Evolutionary conservation across 2,113 vertebrate species (phyloP), one percentile per base, ranked within the genome.

Genomic region (Kobus ellipsiprymnus): DNA sequence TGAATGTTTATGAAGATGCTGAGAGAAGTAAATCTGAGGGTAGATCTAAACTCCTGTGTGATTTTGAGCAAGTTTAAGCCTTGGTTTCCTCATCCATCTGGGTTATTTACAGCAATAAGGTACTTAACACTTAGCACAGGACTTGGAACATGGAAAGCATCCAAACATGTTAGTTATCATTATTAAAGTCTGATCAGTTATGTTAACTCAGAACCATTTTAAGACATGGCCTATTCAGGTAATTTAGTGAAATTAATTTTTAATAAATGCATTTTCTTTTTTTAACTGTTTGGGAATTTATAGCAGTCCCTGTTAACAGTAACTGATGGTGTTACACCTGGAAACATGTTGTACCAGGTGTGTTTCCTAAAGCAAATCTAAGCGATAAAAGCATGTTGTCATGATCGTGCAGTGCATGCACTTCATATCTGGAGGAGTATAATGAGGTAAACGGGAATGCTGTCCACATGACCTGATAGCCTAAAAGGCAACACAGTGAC

Each of bases 211-310:
- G 36, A 92, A 86, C 15, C 59, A 2, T 87, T 90, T 62, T 50
- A 85, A 84, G 27, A 84, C 71, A 6, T 87, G 57, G 17, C 52
- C 62, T 89, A 83, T 92, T 96, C 33, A 77, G 48, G 33, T 94
- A 86, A 97, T 86, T 77, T n/a, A 82, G 29, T 92, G 60, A 5
- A 81, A 95, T 78, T 93, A 78, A 94, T 77, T 95, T 40, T 94
- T 77, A 36, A 62, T 54, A 71, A 90, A 90, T 33, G 36, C 7
- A 60, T 91, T 83, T 92, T 91, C 48, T 83, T 86, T 89, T 90
- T 80, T 29, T 21, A 55, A 74, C 64, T 87, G 25, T 87, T 74
- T 54, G 67, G 36, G 21, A 77, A 93, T 48, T 74, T 62, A 23
- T 80, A 46, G 57, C 82, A 78, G 54, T 74, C 60, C n/a, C 19